These are phyloP conservation scores for Ruditapes philippinarum DNA, from an alignment of 1,140 invertebrate species.

Conservation along the genomic window DNA sequence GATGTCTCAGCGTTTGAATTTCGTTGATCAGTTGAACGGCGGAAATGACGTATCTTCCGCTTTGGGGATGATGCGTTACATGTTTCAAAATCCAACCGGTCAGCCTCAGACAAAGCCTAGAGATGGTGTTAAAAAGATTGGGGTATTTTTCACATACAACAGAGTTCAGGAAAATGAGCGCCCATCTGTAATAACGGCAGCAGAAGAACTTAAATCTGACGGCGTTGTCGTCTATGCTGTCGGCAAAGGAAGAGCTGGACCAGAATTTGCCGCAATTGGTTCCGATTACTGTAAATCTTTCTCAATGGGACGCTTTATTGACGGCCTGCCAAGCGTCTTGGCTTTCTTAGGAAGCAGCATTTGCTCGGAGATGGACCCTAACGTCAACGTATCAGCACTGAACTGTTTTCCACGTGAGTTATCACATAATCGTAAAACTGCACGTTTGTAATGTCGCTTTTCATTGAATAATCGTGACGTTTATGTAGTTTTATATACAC, in stretches of 20 bases:
- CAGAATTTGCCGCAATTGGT: conserved; percentile 64
- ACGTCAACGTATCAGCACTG: conserved; percentile 61
- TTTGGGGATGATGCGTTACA: conserved; percentile 68
- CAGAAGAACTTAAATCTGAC: conserved; percentile 55
- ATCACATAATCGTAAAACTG: no score
- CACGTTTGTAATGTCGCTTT: no score
- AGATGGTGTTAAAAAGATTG: conserved; percentile 66
- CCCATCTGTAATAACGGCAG: conserved; percentile 27
- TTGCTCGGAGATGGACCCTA: conserved; percentile 66
- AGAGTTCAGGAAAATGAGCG: conserved; percentile 4
- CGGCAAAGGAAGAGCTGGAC: conserved; percentile 65
- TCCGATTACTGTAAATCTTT: conserved; percentile 72
- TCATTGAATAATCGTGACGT: no score
- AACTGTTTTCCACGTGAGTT: conserved; percentile 76
- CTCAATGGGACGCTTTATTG: conserved; percentile 71
- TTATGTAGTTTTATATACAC: no score
- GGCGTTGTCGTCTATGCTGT: conserved; percentile 69
- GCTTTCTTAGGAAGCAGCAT: conserved; percentile 73
- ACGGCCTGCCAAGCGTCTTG: conserved; percentile 68
- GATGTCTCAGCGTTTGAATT: conserved; percentile 67
- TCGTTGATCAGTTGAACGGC: conserved; percentile 52
- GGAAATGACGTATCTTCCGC: conserved; percentile 64
- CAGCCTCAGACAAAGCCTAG: conserved; percentile 48
- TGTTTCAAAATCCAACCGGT: conserved; percentile 71
- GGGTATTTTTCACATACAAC: conserved; percentile 71